Conservation (phyloP, 2,113 vertebrate species). For the Nannospalax galili region DNA sequence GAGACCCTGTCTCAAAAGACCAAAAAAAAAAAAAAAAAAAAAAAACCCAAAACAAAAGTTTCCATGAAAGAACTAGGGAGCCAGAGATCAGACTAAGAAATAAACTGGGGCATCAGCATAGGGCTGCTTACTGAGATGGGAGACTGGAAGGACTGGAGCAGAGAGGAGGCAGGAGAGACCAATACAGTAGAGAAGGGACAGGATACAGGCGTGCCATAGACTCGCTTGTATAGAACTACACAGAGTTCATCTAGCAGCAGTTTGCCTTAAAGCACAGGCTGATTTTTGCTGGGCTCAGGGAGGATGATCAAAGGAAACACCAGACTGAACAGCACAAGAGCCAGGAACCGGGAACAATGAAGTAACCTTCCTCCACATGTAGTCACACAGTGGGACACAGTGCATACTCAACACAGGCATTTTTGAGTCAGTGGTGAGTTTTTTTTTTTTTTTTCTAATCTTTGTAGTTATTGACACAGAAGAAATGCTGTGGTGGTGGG, state of each 20-base stretch:
- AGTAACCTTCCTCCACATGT: neutral
- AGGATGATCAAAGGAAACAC: neutral
- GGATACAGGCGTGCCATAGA: too few species aligned
- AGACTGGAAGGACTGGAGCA: neutral
- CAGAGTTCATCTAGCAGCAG: too few species aligned
- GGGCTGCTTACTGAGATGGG: neutral
- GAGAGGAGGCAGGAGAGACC: neutral
- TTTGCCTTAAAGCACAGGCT: neutral
- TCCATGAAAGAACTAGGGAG: constrained; percentile 40
- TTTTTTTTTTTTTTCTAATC: constrained; percentile 35
- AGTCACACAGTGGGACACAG: neutral
- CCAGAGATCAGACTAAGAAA: constrained; percentile 47
- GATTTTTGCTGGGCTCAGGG: neutral
- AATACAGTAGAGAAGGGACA: neutral
- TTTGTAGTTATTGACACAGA: neutral
- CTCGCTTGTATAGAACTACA: too few species aligned
- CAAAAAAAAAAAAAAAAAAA: too few species aligned
- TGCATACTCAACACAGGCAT: neutral
- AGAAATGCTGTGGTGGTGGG: too few species aligned
- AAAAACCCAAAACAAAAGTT: too few species aligned
- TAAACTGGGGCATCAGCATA: constrained; percentile 18
- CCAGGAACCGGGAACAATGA: neutral
- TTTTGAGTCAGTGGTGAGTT: neutral
- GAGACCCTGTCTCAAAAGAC: too few species aligned
- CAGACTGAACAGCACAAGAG: neutral